phyloP scores from a whole-genome alignment of 2,888 invertebrate species.

The Tholera decimalis region DNA sequence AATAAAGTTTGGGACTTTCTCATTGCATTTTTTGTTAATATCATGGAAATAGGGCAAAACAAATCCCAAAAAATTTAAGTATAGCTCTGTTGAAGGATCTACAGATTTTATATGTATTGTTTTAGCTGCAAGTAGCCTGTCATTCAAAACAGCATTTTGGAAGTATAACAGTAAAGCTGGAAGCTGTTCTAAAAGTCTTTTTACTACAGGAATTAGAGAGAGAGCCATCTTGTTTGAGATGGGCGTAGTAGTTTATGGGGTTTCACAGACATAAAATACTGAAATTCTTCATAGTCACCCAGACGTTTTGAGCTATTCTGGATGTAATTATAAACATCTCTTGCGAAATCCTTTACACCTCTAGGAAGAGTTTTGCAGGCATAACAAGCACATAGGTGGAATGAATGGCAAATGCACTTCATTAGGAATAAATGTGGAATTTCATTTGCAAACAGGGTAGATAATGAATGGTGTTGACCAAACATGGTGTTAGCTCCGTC shows the following conservation, averaged over 20 bases:
- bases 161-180: conserved; percentile 31
- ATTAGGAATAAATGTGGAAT: conserved; percentile 19
- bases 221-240: conserved; percentile 64
- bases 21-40: conserved; percentile 53
- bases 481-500: too few relatives aligned
- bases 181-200: conserved; percentile 55
- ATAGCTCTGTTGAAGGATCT: conserved; percentile 43
- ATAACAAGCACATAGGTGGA: conserved; percentile 41
- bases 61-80: conserved; percentile 9
- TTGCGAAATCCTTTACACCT: conserved; percentile 34
- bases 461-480: too few relatives aligned
- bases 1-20: conserved; percentile 56
- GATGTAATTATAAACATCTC: conserved; percentile 26
- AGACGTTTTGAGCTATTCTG: conserved; percentile 37
- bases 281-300: conserved; percentile 38
- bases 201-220: conserved; percentile 58
- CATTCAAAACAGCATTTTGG: conserved; percentile 18
- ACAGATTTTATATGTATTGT: conserved; percentile 38
- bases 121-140: conserved; percentile 62
- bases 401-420: conserved; percentile 60
- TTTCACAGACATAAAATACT: conserved; percentile 25
- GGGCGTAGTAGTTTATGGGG: conserved; percentile 57
- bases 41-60: conserved; percentile 3
- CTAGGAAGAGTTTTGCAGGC: conserved; percentile 35
- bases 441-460: too few relatives aligned